Conservation (phyloP, 2,113 vertebrate genomes). For the Morone saxatilis region DNA sequence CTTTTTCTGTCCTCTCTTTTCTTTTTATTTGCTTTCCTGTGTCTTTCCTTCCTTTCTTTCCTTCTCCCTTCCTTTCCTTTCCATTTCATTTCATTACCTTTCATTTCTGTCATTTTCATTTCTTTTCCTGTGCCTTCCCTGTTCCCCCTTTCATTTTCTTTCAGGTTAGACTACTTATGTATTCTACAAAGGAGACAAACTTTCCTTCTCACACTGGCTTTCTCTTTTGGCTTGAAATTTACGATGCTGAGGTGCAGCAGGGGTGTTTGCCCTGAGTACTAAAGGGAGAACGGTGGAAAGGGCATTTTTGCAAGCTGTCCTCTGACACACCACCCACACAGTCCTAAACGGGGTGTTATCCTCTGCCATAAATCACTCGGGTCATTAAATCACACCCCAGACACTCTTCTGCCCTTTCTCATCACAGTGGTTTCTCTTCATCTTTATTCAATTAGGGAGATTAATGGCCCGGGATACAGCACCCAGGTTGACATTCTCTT, state of each 20-base stretch:
- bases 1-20: constrained; percentile 19
- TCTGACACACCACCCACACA: constrained; percentile 69
- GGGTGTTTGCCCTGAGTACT: constrained; percentile 47
- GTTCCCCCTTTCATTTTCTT: background rate
- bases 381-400: constrained; percentile 75
- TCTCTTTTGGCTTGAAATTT: constrained; percentile 70
- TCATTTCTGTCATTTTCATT: background rate
- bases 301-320: constrained; percentile 73
- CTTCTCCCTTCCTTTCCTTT: constrained; percentile 2
- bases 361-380: constrained; percentile 78
- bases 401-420: constrained; percentile 77
- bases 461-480: constrained; percentile 66
- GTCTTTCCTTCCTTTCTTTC: background rate
- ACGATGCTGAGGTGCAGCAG: constrained; percentile 72
- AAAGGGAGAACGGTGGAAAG: constrained; percentile 51
- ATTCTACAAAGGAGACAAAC: constrained; percentile 54
- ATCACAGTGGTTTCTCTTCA: constrained; percentile 74
- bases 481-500: constrained; percentile 66
- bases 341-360: constrained; percentile 64
- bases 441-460: constrained; percentile 80
- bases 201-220: constrained; percentile 40
- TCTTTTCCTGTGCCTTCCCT: constrained; percentile 17
- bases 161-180: constrained; percentile 11
- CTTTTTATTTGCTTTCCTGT: background rate
- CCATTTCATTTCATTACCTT: constrained; percentile 22